Base-by-base conservation (phyloP, 2,888 invertebrate genomes). In the Hypsopygia costalis region DNA sequence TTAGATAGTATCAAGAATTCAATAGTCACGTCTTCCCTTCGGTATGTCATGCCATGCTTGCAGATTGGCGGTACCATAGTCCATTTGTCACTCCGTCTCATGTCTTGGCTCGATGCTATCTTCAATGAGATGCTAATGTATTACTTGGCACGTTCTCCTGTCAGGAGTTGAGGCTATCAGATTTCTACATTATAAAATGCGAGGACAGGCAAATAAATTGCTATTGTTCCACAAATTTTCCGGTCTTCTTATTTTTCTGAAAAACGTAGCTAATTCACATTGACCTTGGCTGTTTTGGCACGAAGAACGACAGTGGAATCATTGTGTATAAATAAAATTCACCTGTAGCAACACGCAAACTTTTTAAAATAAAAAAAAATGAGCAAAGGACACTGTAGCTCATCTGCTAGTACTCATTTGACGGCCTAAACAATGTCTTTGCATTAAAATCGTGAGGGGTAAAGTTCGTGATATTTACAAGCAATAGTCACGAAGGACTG, bases 61-160 rank as follows among this genome's bases (percentile, higher is more conserved):
- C 47, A 52, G 63, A 62, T 62, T 47, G 56, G 55, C 47, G 40
- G 54, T 39, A 49, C 44, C 47, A 49, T 44, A 51, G 52, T 56
- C 49, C 46, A 57, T 62, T 62, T 58, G 69, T 66, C 66, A 67
- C 55, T 61, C 62, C 57, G 58, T 59, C 46, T 49, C 60, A 62
- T 55, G 55, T 54, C 56, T 73, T 77, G 75, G 74, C 77, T 68
- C 59, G 72, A 69, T 67, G 64, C 47, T 71, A 76, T 81, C 71
- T 59, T 63, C 69, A 80, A 82, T 77, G 70, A 74, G 75, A 81
- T 80, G 80, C 67, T 86, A 85, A 85, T 85, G 81, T 81, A 79
- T 81, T 76, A 77, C 69, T 85, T 86, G 87, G 88, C 87, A 85
- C 72, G 73, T 44, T 55, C 55, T 49, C 48, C 57, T 57, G 60